Base-by-base conservation (phyloP, 2,888 invertebrate genomes). In the Rhimphoctona megacephalus region DNA sequence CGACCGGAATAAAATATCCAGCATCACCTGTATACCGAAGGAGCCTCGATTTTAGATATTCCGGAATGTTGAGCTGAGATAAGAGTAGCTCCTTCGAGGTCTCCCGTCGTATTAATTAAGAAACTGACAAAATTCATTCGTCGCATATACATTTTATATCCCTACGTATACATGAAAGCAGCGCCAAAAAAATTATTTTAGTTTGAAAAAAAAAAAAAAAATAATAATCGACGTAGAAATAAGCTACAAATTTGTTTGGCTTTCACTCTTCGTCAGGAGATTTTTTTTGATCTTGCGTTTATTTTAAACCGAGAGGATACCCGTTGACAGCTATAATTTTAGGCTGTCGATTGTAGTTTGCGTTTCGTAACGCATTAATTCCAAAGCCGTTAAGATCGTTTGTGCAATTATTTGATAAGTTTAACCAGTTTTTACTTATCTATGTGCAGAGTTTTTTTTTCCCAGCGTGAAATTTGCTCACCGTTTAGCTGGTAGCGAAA, bases 71-170 rank as follows among this genome's bases (percentile, higher is more conserved):
- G 49, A 54, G 74, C 46, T 17, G 73, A 79, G 79, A 84, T 84
- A 80, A 74, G 54, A 73, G 73, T 46, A 74, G 57, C 43, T 66
- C 3, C 33, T 17, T 52, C 22, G 49, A 61, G 52, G 17, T 52
- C 66, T 33, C 14, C 54, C 14, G 57, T 54, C 22, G 73, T 69
- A 83, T 83, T 79, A 83, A 83, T 83, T 83, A 74, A 83, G 83
- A 79, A 57, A n/a, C 79, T 57, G 25, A 1, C 52, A 73, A 83
- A 67, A 64, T 83, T 73, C 79, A 76, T 72, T 39, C 49, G 64
- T 30, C 14, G 46, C 43, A 67, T 39, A 57, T 25, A 57, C 25
- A 14, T 61, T 30, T 14, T 17, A 61, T 6, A 6, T 17, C 61
- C 30, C 25, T 22, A 30, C 25, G 25, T 14, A 72, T 2, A 33